phyloP scores from a whole-genome alignment of 2,113 vertebrate species.

The Malurus elegans region DNA sequence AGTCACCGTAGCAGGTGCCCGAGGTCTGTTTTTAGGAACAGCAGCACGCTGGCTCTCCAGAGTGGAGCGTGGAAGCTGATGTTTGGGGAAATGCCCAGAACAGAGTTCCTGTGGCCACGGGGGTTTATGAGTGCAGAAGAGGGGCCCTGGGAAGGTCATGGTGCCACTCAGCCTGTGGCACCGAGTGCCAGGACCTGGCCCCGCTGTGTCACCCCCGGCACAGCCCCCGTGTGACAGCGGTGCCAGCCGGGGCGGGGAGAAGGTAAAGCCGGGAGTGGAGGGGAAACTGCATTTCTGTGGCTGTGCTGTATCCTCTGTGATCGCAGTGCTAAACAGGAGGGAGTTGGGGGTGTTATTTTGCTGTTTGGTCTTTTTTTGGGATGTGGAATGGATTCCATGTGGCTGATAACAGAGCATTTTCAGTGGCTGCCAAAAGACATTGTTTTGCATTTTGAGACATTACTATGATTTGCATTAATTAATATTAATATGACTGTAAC shows the following conservation, averaged over 20 bases:
- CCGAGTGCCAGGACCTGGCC: accelerated
- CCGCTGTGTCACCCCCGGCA: accelerated
- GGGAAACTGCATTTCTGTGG: background rate
- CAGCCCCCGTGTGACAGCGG: background rate
- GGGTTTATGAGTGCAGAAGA: background rate
- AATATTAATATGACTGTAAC: background rate
- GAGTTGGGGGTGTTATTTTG: background rate
- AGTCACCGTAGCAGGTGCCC: background rate
- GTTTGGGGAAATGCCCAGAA: background rate
- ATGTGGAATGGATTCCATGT: background rate
- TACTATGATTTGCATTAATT: slow-evolving; percentile 16
- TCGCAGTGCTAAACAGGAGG: accelerated
- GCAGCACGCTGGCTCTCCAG: background rate
- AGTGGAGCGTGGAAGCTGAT: background rate
- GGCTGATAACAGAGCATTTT: background rate
- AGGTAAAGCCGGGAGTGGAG: background rate
- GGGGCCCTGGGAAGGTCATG: background rate
- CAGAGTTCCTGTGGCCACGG: accelerated
- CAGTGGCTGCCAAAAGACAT: background rate
- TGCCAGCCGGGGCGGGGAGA: background rate
- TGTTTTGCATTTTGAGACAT: background rate
- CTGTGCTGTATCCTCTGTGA: accelerated
- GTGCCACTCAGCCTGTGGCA: background rate
- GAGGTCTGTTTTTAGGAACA: background rate
- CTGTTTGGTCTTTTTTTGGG: background rate